Conservation (phyloP, 2,888 invertebrate species). For the Xestia xanthographa region DNA sequence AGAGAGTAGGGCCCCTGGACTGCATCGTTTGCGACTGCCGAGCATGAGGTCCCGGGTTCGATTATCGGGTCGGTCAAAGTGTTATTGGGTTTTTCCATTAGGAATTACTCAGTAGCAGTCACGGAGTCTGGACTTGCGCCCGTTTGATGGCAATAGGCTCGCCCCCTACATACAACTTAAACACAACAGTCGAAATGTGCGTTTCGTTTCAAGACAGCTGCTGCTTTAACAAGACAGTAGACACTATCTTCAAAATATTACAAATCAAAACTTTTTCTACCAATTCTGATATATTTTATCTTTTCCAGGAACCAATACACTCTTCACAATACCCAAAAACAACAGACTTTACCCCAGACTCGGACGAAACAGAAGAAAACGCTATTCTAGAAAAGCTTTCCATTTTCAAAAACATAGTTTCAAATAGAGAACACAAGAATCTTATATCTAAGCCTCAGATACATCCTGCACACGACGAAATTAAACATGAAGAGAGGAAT, state of each 20-base stretch:
- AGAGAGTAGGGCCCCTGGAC: too few species aligned
- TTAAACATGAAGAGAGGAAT: conserved; percentile 80
- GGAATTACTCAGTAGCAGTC: too few species aligned
- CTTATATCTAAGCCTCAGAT: conserved; percentile 81
- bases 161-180: too few species aligned
- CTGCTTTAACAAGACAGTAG: background rate
- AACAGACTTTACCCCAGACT: conserved; percentile 48
- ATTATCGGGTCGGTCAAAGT: too few species aligned
- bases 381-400: conserved; percentile 82
- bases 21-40: too few species aligned
- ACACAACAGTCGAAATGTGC: too few species aligned
- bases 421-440: conserved; percentile 74
- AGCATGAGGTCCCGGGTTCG: too few species aligned
- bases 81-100: too few species aligned
- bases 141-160: too few species aligned
- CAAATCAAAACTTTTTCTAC: background rate
- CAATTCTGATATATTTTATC: background rate
- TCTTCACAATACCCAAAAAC: conserved; percentile 64
- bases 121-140: too few species aligned
- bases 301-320: conserved; percentile 80
- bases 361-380: conserved; percentile 73
- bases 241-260: too few species aligned
- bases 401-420: conserved; percentile 83
- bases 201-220: background rate
- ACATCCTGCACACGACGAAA: conserved; percentile 82